phyloP scores from a whole-genome alignment of 2,797 vertebrate species.

The Muraenolepis orangiensis region DNA sequence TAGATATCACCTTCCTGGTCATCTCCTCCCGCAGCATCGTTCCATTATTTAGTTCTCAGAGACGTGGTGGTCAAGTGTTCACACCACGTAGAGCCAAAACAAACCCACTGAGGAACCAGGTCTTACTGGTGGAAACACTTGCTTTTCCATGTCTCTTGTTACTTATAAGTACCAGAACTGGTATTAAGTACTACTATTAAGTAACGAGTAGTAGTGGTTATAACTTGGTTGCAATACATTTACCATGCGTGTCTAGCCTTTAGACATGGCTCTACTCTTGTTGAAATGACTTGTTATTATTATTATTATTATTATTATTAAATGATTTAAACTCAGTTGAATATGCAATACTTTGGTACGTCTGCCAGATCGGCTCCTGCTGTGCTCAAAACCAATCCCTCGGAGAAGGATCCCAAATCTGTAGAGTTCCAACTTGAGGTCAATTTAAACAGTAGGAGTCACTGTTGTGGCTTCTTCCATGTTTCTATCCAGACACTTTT shows the following conservation, averaged over 20 bases:
- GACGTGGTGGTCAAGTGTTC: too few species aligned
- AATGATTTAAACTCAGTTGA: too few species aligned
- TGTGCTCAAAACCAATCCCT: neutral
- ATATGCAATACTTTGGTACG: neutral
- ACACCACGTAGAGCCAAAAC: too few species aligned
- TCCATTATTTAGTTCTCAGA: conserved; percentile 59
- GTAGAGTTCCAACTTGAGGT: neutral
- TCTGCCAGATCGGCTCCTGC: neutral
- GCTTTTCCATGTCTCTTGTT: neutral
- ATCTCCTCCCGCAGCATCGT: conserved; percentile 48
- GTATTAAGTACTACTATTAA: neutral
- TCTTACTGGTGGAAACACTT: neutral
- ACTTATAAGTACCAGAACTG: neutral
- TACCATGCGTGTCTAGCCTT: neutral
- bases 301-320: too few species aligned
- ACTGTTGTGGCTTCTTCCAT: neutral
- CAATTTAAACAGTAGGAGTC: neutral
- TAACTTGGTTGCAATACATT: neutral
- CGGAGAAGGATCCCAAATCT: neutral
- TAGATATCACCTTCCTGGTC: conserved; percentile 26
- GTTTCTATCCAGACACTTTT: neutral
- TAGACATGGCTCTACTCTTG: neutral
- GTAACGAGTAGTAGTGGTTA: neutral
- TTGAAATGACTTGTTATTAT: too few species aligned
- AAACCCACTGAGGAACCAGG: neutral